Conservation (phyloP, 2,113 vertebrate species). For the Heterotis niloticus region DNA sequence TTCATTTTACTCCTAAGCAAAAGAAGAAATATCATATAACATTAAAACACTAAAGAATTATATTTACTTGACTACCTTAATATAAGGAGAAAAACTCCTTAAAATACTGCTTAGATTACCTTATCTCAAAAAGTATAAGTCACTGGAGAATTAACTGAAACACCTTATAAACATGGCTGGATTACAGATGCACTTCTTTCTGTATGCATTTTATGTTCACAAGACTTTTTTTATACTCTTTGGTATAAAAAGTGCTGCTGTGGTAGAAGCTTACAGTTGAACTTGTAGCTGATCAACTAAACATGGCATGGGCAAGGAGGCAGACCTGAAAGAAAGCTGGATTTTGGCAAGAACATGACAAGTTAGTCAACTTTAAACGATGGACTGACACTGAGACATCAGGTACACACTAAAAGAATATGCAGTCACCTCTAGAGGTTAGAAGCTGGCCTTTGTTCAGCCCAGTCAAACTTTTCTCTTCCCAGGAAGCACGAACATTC, state of each 20-base stretch:
- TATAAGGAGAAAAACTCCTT: neutral
- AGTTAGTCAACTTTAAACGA: neutral
- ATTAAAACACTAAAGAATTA: neutral
- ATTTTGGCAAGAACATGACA: neutral
- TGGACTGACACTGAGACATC: neutral
- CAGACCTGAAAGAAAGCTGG: neutral
- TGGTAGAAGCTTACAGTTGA: neutral
- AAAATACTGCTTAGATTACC: slow-evolving; percentile 4
- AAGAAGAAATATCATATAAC: slow-evolving; percentile 8
- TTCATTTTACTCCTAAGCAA: slow-evolving; percentile 19
- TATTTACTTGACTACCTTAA: neutral
- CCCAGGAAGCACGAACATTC: neutral
- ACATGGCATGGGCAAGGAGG: neutral
- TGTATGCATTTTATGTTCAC: neutral
- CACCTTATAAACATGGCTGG: neutral
- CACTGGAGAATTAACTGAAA: neutral
- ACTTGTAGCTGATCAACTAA: neutral
- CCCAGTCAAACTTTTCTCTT: slow-evolving; percentile 3
- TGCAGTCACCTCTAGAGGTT: neutral
- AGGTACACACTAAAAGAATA: neutral
- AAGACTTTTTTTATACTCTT: too few relatives aligned
- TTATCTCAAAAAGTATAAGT: neutral
- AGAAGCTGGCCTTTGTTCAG: neutral
- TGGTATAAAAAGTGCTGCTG: neutral
- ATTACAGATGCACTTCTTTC: neutral